These are phyloP conservation scores for Hylomyscus alleni DNA, from an alignment of 2,797 vertebrate species.

Conservation along the genomic window DNA sequence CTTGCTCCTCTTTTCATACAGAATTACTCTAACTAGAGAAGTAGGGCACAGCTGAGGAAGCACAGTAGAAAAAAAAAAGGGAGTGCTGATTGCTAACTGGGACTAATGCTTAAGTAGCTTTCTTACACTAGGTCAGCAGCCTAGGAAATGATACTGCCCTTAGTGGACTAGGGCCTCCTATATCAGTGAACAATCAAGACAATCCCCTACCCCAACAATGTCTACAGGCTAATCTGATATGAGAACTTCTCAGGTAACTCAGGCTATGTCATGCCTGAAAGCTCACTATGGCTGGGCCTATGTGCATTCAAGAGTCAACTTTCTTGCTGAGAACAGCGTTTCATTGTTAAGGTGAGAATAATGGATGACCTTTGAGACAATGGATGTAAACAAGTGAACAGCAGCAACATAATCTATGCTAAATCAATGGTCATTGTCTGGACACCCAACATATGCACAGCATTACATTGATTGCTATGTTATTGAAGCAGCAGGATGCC, in stretches of 20 bases:
- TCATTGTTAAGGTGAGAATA: neutral
- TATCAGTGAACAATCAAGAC: neutral
- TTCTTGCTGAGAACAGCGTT: neutral
- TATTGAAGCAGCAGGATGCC: neutral
- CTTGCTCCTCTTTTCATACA: neutral
- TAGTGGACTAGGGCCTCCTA: neutral
- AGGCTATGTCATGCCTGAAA: neutral
- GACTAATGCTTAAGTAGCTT: neutral
- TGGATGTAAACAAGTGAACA: neutral
- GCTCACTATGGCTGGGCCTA: accelerated
- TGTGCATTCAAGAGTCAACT: accelerated
- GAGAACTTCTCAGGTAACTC: neutral
- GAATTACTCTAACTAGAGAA: neutral
- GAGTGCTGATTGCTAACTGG: neutral
- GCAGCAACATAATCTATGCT: neutral
- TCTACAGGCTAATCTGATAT: neutral
- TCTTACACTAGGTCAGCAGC: neutral
- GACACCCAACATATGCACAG: neutral
- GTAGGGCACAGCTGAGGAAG: neutral
- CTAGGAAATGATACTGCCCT: neutral
- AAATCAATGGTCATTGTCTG: neutral
- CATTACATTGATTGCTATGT: neutral
- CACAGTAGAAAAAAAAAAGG: neutral
- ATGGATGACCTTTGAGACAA: neutral
- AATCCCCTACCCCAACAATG: neutral